phyloP scores from a whole-genome alignment of 2,113 vertebrate species.

The Dasyurus viverrinus region DNA sequence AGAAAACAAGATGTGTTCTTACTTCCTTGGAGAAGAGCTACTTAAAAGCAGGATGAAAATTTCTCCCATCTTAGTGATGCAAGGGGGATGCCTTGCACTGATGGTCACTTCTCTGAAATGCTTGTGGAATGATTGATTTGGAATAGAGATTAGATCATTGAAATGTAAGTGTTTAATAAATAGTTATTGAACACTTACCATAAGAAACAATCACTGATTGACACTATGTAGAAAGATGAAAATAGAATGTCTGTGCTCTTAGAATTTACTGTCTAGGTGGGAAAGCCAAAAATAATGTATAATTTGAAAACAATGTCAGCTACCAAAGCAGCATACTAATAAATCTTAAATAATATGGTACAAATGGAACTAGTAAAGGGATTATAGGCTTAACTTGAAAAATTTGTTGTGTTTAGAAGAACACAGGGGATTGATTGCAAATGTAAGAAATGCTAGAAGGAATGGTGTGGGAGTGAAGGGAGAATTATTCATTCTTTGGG shows the following conservation, averaged over 20 bases:
- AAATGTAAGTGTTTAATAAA: background rate
- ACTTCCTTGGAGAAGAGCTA: background rate
- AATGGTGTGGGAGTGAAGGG: background rate
- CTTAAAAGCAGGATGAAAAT: background rate
- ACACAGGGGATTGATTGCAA: background rate
- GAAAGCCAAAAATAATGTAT: background rate
- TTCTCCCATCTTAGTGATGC: conserved; percentile 1
- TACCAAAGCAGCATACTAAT: background rate
- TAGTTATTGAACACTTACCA: background rate
- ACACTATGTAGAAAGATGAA: background rate
- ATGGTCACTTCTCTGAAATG: background rate
- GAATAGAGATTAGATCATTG: background rate
- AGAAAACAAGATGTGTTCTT: background rate
- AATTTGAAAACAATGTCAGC: background rate
- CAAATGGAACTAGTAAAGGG: background rate
- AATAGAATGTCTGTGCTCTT: background rate
- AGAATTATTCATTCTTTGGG: background rate
- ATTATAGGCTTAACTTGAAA: background rate
- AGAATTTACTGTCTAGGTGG: background rate
- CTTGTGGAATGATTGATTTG: background rate
- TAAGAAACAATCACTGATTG: background rate
- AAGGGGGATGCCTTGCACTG: background rate
- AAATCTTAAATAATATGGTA: conserved; percentile 8
- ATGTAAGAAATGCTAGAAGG: background rate
- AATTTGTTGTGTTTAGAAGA: conserved; percentile 31